phyloP scores from a whole-genome alignment of 2,113 vertebrate genomes.

The Tragelaphus scriptus region DNA sequence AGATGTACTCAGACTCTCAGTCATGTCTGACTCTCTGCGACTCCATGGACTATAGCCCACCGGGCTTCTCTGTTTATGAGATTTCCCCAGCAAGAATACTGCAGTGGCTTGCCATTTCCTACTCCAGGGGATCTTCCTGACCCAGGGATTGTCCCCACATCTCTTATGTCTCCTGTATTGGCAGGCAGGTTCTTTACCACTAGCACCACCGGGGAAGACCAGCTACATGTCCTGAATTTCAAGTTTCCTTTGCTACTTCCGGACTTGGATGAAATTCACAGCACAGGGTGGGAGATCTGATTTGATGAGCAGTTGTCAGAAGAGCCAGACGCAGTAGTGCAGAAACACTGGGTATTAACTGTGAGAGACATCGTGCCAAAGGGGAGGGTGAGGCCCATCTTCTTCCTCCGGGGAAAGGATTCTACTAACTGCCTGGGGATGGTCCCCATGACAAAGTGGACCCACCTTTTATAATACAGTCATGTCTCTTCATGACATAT shows the following conservation, averaged over 20 bases:
- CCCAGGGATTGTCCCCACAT: neutral
- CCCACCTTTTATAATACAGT: neutral
- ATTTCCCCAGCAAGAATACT: neutral
- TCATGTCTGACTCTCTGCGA: neutral
- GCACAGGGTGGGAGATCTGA: no score
- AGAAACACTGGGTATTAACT: neutral
- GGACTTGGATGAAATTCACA: neutral
- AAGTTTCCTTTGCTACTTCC: neutral
- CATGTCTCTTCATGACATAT: neutral
- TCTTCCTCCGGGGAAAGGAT: neutral
- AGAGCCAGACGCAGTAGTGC: neutral
- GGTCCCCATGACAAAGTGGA: neutral
- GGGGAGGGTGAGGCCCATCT: neutral
- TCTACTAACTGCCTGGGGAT: neutral
- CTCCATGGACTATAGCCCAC: neutral
- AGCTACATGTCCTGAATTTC: neutral
- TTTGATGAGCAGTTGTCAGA: neutral
- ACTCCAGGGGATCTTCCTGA: neutral
- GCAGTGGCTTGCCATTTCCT: neutral
- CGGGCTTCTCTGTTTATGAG: neutral
- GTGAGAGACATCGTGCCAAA: neutral
- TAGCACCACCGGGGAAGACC: neutral
- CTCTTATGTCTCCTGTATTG: neutral
- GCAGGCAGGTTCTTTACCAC: neutral
- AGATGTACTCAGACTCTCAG: neutral